These are phyloP conservation scores for Phoeniculus purpureus DNA, from an alignment of 2,797 vertebrate genomes.

Conservation along the genomic window DNA sequence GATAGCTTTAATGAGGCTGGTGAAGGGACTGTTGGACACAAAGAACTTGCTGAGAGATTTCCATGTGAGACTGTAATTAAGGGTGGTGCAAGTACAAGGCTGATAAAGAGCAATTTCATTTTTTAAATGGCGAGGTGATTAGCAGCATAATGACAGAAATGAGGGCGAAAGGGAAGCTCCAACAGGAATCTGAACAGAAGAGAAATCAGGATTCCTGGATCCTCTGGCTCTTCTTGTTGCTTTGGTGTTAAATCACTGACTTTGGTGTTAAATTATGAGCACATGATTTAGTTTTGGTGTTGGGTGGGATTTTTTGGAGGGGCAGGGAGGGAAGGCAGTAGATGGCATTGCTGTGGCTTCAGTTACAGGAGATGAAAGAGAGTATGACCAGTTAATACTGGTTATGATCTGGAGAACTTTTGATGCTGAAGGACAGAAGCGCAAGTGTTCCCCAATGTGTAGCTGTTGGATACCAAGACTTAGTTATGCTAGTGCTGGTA, in stretches of 20 bases:
- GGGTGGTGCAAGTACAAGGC: neutral
- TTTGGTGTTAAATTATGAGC: neutral
- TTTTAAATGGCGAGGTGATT: neutral
- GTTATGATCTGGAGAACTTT: neutral
- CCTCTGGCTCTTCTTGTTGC: neutral
- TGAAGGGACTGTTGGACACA: neutral
- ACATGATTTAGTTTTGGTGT: neutral
- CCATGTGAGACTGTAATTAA: neutral
- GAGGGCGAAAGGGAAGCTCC: neutral
- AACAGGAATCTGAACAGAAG: neutral
- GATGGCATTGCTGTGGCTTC: neutral
- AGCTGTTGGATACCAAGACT: neutral
- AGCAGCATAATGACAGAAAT: neutral
- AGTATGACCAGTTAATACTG: neutral
- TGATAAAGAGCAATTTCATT: conserved; percentile 19
- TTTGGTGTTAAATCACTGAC: neutral
- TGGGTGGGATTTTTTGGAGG: rapidly evolving
- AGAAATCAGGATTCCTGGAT: neutral
- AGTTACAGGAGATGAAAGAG: neutral
- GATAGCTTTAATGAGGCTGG: neutral
- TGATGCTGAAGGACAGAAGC: neutral
- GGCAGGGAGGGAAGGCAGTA: rapidly evolving
- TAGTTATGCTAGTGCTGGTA: neutral
- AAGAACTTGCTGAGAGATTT: neutral
- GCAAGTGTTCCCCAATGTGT: neutral